Percentiles rank a stretch among this genome's conserved stretches.
Evolutionary conservation across 2,797 vertebrate genomes (phyloP).

Genomic region (Phoebastria nigripes): DNA sequence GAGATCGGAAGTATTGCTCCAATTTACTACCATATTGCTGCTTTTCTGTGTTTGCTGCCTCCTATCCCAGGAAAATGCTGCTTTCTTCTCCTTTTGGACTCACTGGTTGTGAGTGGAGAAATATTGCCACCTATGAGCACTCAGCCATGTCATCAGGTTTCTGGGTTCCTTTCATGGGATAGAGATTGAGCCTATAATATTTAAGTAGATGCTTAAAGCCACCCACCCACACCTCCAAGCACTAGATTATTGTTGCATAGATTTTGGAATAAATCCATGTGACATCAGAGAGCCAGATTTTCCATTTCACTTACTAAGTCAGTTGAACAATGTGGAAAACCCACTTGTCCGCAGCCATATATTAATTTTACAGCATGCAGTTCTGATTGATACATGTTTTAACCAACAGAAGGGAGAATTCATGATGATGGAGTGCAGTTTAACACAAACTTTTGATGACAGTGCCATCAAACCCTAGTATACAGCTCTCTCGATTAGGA

Average conservation of each 20-base stretch:
- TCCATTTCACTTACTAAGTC: not conserved
- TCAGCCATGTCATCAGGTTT: not conserved
- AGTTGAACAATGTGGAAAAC: not conserved
- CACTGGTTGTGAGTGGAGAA: not conserved
- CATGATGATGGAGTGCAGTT: not conserved
- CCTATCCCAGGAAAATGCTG: not conserved
- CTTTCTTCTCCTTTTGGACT: not conserved
- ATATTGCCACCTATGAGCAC: not conserved
- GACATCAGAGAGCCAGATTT: not conserved
- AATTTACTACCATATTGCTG: not conserved
- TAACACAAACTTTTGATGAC: not conserved
- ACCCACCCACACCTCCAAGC: not conserved
- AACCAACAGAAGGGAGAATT: not conserved
- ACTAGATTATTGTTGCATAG: not conserved
- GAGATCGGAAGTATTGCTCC: not conserved
- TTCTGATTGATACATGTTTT: not conserved
- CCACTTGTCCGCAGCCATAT: not conserved
- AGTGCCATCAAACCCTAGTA: not conserved
- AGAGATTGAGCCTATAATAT: not conserved
- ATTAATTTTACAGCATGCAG: not conserved
- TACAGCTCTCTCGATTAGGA: not conserved
- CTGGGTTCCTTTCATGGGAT: not conserved
- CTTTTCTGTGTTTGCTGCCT: not conserved
- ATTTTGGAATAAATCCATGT: not conserved
- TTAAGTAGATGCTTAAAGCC: not conserved